Evolutionary conservation across 2,888 invertebrate species (phyloP).

Genomic region (Mesorhabditis sp.): DNA sequence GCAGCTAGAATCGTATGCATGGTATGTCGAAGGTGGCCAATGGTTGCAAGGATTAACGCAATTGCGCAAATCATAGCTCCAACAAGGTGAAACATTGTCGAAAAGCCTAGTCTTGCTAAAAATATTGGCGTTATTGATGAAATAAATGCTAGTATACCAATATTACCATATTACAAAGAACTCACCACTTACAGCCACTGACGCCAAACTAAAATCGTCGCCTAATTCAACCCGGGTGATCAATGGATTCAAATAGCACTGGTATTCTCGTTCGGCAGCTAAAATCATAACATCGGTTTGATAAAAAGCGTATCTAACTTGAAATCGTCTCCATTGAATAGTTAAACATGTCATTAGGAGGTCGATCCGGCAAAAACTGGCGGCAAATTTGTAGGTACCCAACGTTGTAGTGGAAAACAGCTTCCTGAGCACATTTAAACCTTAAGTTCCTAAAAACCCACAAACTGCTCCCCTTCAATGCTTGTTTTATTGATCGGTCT

Average conservation of each 20-base stretch:
- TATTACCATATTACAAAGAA: background rate
- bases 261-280: conserved; percentile 29
- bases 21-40: conserved; percentile 44
- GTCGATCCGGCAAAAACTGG: conserved; percentile 3
- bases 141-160: conserved; percentile 6
- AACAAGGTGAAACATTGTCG: conserved; percentile 48
- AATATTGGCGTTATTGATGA: background rate
- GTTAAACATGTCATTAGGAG: conserved; percentile 25
- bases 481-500: conserved; percentile 50
- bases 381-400: conserved; percentile 56
- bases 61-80: conserved; percentile 45
- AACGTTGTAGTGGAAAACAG: conserved; percentile 48
- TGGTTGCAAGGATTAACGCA: conserved; percentile 43
- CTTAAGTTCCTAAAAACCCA: conserved; percentile 16
- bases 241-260: conserved; percentile 50
- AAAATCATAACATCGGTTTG: conserved; percentile 8
- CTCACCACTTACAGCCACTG: conserved; percentile 45
- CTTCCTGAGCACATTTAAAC: conserved; percentile 30
- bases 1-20: conserved; percentile 46
- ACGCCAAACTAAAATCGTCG: conserved; percentile 49
- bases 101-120: conserved; percentile 47
- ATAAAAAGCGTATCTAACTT: background rate
- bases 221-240: conserved; percentile 47
- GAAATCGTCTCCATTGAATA: conserved; percentile 23
- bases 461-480: conserved; percentile 50